Base-by-base conservation (phyloP, 2,888 invertebrate species). In the Sinelater perroti region DNA sequence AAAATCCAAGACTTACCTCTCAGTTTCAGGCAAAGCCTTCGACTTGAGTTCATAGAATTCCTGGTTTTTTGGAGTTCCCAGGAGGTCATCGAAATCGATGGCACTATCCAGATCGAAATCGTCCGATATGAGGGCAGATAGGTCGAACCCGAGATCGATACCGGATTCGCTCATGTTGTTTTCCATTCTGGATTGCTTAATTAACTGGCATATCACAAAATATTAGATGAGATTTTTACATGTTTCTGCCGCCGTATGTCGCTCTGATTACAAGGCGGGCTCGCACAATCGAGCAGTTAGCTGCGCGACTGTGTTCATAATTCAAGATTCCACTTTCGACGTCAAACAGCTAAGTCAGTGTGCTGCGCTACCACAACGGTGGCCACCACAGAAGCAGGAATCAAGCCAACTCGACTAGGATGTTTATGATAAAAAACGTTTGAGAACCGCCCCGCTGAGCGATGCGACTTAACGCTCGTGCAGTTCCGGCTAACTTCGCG, bases 21-120 rank as follows among this genome's bases (percentile, higher is more conserved):
- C 84, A 51, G 80, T 81, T 64, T 83, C 80, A 33, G 82, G 81
- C 57, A 85, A 79, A 36, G 84, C 82, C 66, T 84, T 84, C 11
- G 83, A 83, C 69, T 85, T 86, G 36, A 86, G 74, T 73, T 86
- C 84, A 74, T 86, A 86, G 73, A 83, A 86, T 77, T 85, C 85
- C 65, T 81, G 79, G 69, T 82, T 82, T 75, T 81, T 81, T 50
- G 79, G 78, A 33, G 79, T 79, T 51, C 80, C 77, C 56, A 82
- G 70, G 62, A 82, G 74, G 61, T 82, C 82, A 55, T 81, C 80
- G 33, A 82, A 79, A 72, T 79, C 78, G 56, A 78, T 76, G 64
- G 78, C 76, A 71, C 78, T 79, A 67, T 81, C 80, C 57, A 80
- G 74, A 65, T 81, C 80, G 62, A 81, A 77, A 66, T 80, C 80